Conservation (phyloP, 2,113 vertebrate species). For the Mesembrinibis cayennensis region DNA sequence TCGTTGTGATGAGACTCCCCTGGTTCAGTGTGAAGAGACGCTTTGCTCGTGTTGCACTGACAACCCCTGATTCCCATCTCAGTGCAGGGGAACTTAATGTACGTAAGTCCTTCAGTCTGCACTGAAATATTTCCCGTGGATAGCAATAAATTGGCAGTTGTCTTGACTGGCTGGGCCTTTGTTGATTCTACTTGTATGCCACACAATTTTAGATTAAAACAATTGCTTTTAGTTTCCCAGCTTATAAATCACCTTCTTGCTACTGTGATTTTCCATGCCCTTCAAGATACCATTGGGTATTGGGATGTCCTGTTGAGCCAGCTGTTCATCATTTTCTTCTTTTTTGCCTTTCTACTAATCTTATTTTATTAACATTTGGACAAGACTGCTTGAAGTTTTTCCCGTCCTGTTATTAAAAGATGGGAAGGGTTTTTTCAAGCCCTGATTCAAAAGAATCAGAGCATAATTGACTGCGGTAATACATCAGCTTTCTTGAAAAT, state of each 20-base stretch:
- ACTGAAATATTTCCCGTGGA: not conserved
- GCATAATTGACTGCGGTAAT: not conserved
- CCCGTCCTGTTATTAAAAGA: not conserved
- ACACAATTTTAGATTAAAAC: constrained; percentile 24
- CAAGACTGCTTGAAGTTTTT: constrained; percentile 27
- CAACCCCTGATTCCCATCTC: not conserved
- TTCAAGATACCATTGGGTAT: not conserved
- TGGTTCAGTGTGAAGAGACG: not conserved
- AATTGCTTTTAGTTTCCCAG: constrained; percentile 30
- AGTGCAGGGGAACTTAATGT: not conserved
- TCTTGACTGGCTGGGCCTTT: not conserved
- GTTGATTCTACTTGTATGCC: not conserved
- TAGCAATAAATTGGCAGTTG: not conserved
- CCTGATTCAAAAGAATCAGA: not conserved
- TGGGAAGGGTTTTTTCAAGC: not conserved
- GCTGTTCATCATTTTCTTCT: not conserved
- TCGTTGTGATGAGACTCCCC: not conserved
- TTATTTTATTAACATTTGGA: constrained; percentile 39
- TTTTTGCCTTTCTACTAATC: not conserved
- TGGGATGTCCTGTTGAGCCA: constrained; percentile 17
- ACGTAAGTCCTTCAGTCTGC: not conserved
- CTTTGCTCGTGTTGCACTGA: not conserved
- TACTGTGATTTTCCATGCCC: constrained; percentile 39
- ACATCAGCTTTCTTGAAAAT: constrained; percentile 16
- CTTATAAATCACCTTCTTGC: constrained; percentile 30